Percentiles rank a stretch among this genome's conserved stretches.
phyloP scores from a whole-genome alignment of 2,113 vertebrate genomes.

The Anhinga anhinga region DNA sequence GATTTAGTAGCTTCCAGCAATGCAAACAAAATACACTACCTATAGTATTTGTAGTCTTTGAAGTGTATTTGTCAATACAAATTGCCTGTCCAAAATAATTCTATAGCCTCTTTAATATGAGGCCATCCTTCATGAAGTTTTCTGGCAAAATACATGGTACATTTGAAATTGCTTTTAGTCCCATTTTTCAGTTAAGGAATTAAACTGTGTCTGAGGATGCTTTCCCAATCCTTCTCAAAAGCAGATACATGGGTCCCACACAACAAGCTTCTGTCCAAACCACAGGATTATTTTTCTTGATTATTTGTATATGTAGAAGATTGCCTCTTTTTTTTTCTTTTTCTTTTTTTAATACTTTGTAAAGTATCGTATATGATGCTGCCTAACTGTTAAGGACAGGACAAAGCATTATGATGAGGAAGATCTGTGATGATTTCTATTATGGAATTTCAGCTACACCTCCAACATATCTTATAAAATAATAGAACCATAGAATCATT shows the following conservation, averaged over 20 bases:
- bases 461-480: neutral
- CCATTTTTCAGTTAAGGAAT: neutral
- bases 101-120: neutral
- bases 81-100: neutral
- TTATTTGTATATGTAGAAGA: neutral
- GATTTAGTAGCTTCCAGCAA: neutral
- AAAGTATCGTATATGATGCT: neutral
- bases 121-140: neutral
- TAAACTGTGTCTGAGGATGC: neutral
- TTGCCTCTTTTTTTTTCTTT: neutral
- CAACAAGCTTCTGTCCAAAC: neutral
- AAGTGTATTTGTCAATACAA: neutral
- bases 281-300: neutral
- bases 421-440: neutral
- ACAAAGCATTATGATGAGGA: neutral
- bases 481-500: too few species aligned
- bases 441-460: neutral
- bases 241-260: neutral
- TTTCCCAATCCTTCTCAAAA: neutral
- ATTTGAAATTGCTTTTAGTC: neutral
- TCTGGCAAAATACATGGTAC: neutral
- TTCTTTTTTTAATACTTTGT: neutral
- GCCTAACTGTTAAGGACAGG: neutral
- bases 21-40: neutral
- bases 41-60: neutral